Conservation (phyloP, 37 sponge, comb jelly and placozoan genomes). For the Aplysina aerophoba region DNA sequence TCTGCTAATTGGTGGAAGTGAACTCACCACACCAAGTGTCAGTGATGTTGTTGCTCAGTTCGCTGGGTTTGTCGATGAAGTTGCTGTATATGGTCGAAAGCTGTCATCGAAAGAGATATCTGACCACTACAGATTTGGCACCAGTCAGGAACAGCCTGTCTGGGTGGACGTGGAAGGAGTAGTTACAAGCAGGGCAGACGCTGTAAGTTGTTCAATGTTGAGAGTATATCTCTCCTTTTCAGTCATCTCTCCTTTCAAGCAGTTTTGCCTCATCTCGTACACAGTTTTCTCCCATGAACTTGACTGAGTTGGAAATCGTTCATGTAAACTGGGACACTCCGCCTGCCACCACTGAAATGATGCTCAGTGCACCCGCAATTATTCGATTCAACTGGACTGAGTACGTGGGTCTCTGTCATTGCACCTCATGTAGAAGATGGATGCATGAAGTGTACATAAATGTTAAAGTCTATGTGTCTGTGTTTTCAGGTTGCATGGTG, state of each 20-base stretch:
- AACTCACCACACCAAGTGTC: no score
- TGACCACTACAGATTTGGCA: conserved; percentile 60
- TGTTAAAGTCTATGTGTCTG: neutral
- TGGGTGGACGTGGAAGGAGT: conserved; percentile 44
- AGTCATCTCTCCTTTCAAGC: neutral
- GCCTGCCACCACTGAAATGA: neutral
- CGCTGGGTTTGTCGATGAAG: conserved; percentile 59
- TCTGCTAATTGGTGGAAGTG: conserved; percentile 50
- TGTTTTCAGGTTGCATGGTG: conserved; percentile 47
- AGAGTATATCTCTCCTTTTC: neutral
- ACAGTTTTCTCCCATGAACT: neutral
- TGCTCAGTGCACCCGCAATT: neutral
- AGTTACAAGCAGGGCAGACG: conserved; percentile 9
- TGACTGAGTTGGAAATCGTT: neutral
- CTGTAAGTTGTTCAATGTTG: conserved; percentile 3
- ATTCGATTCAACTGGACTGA: conserved; percentile 65
- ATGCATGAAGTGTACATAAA: neutral
- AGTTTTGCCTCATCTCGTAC: neutral
- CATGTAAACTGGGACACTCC: conserved; percentile 46
- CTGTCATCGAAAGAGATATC: neutral
- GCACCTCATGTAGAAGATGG: neutral
- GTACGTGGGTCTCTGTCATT: conserved; percentile 35
- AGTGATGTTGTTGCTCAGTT: conserved; percentile 38
- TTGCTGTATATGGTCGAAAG: conserved; percentile 44
- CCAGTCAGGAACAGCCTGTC: conserved; percentile 56